These are phyloP conservation scores for Scelioninae gen. 2 DNA, from an alignment of 2,888 invertebrate genomes.

Conservation along the genomic window DNA sequence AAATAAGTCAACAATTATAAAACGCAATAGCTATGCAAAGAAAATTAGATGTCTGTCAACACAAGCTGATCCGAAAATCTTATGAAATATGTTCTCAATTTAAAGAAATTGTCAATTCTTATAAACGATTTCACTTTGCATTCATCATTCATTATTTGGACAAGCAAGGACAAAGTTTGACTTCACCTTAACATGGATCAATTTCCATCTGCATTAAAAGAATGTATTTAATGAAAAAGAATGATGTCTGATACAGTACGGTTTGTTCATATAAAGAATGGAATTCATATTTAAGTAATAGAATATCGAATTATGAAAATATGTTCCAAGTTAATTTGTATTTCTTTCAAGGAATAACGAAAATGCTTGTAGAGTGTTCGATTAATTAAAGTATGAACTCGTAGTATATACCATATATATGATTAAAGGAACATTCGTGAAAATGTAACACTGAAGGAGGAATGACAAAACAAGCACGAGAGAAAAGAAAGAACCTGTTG, in stretches of 20 bases:
- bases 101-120: slow-evolving; percentile 7
- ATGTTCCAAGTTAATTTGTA: no score
- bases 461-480: slow-evolving; percentile 55
- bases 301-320: no score
- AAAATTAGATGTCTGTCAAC: slow-evolving; percentile 15
- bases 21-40: slow-evolving; percentile 12
- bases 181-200: slow-evolving; percentile 1
- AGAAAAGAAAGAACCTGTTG: slow-evolving; percentile 61
- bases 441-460: slow-evolving; percentile 50
- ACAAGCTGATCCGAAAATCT: slow-evolving; percentile 31
- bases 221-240: no score
- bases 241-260: no score
- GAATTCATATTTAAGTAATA: no score
- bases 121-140: slow-evolving; percentile 18
- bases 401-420: slow-evolving; percentile 41
- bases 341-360: no score
- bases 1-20: slow-evolving; percentile 28
- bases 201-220: slow-evolving; percentile 7
- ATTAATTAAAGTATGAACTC: slow-evolving; percentile 29
- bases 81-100: slow-evolving; percentile 17
- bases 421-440: slow-evolving; percentile 46
- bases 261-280: no score
- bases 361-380: background rate
- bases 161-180: slow-evolving; percentile 12
- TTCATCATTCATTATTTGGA: slow-evolving; percentile 17